phyloP scores from a whole-genome alignment of 2,888 invertebrate species.

The Himalopsyche tibetana region DNA sequence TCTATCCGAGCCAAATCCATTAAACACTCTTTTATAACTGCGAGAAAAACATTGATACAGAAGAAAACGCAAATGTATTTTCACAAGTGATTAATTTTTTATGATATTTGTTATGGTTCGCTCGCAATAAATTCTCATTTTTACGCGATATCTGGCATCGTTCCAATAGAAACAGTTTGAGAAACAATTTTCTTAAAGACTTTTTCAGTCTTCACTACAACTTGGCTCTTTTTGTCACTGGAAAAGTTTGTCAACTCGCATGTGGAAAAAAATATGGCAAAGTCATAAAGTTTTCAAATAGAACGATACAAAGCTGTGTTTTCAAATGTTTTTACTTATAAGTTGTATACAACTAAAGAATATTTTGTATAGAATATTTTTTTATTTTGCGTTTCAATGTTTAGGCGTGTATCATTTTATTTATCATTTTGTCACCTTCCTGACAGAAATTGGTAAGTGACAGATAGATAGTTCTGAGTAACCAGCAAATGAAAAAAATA shows the following conservation, averaged over 20 bases:
- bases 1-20: background rate
- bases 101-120: constrained; percentile 11
- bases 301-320: background rate
- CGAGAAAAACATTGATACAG: background rate
- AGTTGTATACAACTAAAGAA: background rate
- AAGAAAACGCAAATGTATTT: constrained; percentile 14
- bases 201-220: background rate
- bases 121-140: background rate
- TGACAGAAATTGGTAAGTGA: too few relatives aligned
- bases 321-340: background rate
- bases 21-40: constrained; percentile 1
- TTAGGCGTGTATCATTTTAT: too few relatives aligned
- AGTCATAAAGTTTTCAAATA: constrained; percentile 30
- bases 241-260: background rate
- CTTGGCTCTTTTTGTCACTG: background rate
- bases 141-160: background rate
- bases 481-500: too few relatives aligned
- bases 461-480: too few relatives aligned
- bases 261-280: background rate
- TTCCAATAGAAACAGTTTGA: constrained; percentile 12
- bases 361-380: too few relatives aligned
- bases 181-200: background rate
- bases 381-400: too few relatives aligned
- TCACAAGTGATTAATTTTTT: constrained; percentile 26
- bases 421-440: too few relatives aligned